These are phyloP conservation scores for Numenius arquata DNA, from an alignment of 2,113 vertebrate genomes.

Conservation along the genomic window DNA sequence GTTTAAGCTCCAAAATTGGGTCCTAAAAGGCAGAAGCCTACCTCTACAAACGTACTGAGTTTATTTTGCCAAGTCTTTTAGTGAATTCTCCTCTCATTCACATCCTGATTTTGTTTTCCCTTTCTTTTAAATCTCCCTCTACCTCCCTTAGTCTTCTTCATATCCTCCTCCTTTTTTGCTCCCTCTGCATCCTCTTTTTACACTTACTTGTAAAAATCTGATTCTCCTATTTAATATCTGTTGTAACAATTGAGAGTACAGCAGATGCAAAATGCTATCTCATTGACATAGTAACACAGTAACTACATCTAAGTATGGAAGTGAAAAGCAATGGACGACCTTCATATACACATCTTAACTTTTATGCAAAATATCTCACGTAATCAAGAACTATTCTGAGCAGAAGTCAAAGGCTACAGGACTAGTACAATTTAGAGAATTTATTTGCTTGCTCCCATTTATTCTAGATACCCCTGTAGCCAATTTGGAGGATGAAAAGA, in stretches of 20 bases:
- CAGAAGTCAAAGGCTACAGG: neutral
- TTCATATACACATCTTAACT: neutral
- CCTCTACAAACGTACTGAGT: neutral
- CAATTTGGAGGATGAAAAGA: neutral
- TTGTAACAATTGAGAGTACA: neutral
- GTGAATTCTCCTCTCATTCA: neutral
- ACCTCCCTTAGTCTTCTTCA: neutral
- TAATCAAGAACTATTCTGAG: neutral
- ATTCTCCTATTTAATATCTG: neutral
- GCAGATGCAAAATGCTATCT: neutral
- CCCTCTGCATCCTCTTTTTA: neutral
- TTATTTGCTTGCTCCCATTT: neutral
- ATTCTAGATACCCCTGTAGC: neutral
- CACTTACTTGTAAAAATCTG: neutral
- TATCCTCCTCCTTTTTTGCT: neutral
- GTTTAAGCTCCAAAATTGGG: neutral
- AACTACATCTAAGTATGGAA: neutral
- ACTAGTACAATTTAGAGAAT: neutral
- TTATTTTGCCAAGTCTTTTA: neutral
- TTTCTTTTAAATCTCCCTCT: neutral
- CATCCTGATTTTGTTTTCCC: neutral
- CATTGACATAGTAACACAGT: neutral
- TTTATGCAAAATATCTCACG: neutral
- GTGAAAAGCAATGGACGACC: neutral
- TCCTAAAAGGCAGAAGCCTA: neutral